Evolutionary conservation across 2,113 vertebrate genomes (phyloP).

Genomic region (Tachycineta bicolor): DNA sequence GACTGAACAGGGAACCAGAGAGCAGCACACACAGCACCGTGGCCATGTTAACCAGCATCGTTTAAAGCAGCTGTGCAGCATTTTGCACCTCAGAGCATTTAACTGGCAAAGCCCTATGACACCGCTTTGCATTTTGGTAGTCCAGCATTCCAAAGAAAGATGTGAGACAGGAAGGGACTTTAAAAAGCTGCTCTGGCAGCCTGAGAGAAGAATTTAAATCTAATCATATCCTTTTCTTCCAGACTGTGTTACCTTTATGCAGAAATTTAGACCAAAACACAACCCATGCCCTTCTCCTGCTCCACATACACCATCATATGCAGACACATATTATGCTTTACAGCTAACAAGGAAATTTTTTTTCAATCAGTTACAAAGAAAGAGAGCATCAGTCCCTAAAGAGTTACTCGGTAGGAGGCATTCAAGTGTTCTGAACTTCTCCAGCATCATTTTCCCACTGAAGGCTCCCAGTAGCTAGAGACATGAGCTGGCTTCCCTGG

Average conservation of each 20-base stretch:
- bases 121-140: not conserved
- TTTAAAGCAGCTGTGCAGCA: not conserved
- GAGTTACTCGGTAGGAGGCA: not conserved
- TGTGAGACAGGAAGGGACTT: not conserved
- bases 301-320: not conserved
- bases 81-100: not conserved
- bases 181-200: not conserved
- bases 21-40: not conserved
- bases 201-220: not conserved
- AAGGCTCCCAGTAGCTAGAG: not conserved
- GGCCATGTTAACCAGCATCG: fast-evolving
- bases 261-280: not conserved
- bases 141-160: not conserved
- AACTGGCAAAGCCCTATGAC: not conserved
- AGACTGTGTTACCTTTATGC: not conserved
- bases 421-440: not conserved
- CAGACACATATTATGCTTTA: not conserved
- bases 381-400: not conserved
- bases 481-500: not conserved
- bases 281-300: not conserved
- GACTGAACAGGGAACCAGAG: not conserved
- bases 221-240: not conserved
- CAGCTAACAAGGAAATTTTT: not conserved
- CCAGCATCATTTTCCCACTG: not conserved
- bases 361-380: not conserved